Evolutionary conservation across 2,888 invertebrate genomes (phyloP), one percentile per base, ranked within the genome.

Genomic region (Aricia artaxerxes): DNA sequence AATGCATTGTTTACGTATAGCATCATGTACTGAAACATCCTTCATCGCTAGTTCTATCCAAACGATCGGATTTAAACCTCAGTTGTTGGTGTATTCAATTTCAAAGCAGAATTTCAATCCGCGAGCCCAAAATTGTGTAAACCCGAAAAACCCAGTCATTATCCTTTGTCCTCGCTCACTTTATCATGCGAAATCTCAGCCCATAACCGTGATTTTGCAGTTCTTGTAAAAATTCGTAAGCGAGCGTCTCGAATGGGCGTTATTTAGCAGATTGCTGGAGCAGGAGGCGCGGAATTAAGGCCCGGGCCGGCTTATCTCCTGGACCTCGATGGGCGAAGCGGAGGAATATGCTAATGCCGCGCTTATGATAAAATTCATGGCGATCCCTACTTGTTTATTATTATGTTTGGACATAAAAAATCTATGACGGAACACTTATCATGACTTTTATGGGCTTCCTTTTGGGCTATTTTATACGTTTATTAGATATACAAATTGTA

Each of bases 281-380:
- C 75, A 24, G 31, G 31, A 35, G 64, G 9, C 5, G 75, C 24
- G 49, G n/a, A 75, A 44, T 75, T 24, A 75, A 31, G 75, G 44
- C 31, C 49, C 4, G 73, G 75, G n/a, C 4, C 6, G 24, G 24
- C 75, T 75, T 75, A 75, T 75, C 75, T 49, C 75, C 4, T 49
- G 53, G 16, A 75, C 53, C 75, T 13, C 49, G 73, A 75, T 35
- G 76, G 73, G 49, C 38, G 6, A 76, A 76, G 5, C 11, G 76
- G 31, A 35, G 76, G 76, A 57, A 76, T 76, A 76, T 57, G 76
- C 53, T 76, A 76, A 76, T 76, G 76, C 75, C 44, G 49, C 49
- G 75, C 24, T 75, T 75, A 57, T 76, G 57, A 76, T 16, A 53
- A 13, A 53, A 57, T 75, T 75, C 75, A 75, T 57, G 49, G 16